Conservation (phyloP, 2,797 vertebrate genomes). For the Crossoptilon crossoptilon region DNA sequence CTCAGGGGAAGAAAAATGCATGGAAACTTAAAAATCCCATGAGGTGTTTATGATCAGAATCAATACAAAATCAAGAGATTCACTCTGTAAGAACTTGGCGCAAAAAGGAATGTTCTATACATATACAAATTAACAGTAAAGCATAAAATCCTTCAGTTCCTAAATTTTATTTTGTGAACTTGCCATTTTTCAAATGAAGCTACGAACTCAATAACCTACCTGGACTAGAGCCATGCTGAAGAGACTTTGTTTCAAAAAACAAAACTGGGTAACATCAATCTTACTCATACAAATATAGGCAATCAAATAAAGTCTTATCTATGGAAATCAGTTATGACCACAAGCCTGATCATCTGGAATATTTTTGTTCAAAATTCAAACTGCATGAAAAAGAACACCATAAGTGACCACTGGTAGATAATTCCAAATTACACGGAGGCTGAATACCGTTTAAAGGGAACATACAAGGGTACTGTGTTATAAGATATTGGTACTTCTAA, state of each 20-base stretch:
- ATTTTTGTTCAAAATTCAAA: not conserved
- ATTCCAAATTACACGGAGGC: not conserved
- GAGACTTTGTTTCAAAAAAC: not conserved
- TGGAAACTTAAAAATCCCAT: conserved; percentile 13
- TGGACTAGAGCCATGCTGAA: not conserved
- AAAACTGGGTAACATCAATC: not conserved
- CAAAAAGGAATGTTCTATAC: not conserved
- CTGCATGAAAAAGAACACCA: not conserved
- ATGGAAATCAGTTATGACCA: not conserved
- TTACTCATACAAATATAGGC: not conserved
- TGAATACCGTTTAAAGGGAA: not conserved
- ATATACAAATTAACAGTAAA: not conserved
- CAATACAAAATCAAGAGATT: not conserved
- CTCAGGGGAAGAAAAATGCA: not conserved
- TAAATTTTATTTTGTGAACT: not conserved
- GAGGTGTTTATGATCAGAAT: not conserved
- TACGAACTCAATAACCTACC: not conserved
- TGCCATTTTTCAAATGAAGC: not conserved
- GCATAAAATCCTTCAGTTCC: not conserved
- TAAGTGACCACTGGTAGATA: not conserved
- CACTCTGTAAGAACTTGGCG: not conserved
- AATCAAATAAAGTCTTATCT: not conserved
- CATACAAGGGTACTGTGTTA: not conserved
- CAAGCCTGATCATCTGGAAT: not conserved
- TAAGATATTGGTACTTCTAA: not conserved